Conservation (phyloP, 2,113 vertebrate species). For the Oceanites oceanicus region DNA sequence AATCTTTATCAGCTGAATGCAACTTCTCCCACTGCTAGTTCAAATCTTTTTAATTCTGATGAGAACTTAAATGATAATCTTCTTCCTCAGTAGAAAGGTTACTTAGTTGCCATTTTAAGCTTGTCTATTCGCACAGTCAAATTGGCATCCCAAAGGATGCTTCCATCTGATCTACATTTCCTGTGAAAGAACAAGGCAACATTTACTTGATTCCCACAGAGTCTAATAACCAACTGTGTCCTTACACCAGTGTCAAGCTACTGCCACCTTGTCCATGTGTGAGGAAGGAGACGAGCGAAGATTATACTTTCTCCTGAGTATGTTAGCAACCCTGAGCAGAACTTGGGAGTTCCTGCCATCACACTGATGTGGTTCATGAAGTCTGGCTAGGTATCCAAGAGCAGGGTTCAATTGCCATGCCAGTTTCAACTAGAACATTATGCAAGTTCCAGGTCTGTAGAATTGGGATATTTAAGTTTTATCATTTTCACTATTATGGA, state of each 20-base stretch:
- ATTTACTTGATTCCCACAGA: not conserved
- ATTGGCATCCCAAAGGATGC: not conserved
- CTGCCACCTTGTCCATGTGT: rapidly evolving
- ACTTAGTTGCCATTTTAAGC: not conserved
- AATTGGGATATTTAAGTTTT: not conserved
- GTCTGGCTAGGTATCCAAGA: not conserved
- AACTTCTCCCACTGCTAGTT: not conserved
- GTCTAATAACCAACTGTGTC: not conserved
- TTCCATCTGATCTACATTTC: not conserved
- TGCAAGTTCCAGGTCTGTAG: not conserved
- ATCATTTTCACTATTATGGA: not conserved
- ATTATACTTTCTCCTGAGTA: not conserved
- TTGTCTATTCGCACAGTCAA: not conserved
- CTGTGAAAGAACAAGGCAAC: not conserved
- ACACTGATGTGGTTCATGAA: not conserved
- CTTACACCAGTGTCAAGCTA: not conserved
- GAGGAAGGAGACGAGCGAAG: not conserved
- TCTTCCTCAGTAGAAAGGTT: not conserved
- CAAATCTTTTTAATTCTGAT: not conserved
- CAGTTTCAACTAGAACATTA: not conserved
- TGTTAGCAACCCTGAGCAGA: not conserved
- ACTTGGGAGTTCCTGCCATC: not conserved
- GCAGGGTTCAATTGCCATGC: not conserved
- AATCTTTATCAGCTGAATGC: not conserved
- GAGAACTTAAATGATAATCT: not conserved